Evolutionary conservation across 23 tunicate genomes (phyloP), one percentile per base, ranked within the genome.

Genomic region (Phallusia fumigata): DNA sequence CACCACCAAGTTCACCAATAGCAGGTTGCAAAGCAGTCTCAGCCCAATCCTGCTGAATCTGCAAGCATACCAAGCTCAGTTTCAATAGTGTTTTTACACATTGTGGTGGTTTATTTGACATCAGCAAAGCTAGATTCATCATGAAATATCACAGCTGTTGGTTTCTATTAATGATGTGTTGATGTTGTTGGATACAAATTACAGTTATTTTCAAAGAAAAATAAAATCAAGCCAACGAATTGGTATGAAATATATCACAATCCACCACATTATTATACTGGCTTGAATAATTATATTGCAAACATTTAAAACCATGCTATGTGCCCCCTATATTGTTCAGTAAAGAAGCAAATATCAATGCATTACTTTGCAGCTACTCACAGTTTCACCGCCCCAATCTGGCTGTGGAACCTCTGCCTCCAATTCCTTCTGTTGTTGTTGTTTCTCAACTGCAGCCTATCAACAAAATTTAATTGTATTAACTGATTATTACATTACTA

Each of bases 331-430:
- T n/a, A n/a, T n/a, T n/a, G n/a, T n/a, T n/a, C n/a, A n/a, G n/a
- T n/a, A n/a, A n/a, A n/a, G n/a, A n/a, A 58, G 69, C 15, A 58
- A 22, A 58, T 16, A 21, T 58, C 3, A 6, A 13, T 21, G 28
- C 69, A 58, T n/a, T n/a, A 58, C 69, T 6, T 58, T 21, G 8
- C 3, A 6, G 28, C 69, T 6, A 58, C 69, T 58, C 13, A 58
- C 69, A 65, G 84, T 83, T 84, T 91, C 96, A 65, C 64, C 82
- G 21, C 96, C 96, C 96, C 96, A 91, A n/a, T 91, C 96, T 53
- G 85, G 90, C 79, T 91, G 96, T 31, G 81, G 64, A 0, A 77
- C 79, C 73, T 91, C 91, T 24, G 53, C 72, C 65, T 72, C 79
- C 82, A 40, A 18, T 53, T 91, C 90, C 32, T 72, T 78, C 64